Conservation (phyloP, 2,113 vertebrate species). For the Phainopepla nitens region DNA sequence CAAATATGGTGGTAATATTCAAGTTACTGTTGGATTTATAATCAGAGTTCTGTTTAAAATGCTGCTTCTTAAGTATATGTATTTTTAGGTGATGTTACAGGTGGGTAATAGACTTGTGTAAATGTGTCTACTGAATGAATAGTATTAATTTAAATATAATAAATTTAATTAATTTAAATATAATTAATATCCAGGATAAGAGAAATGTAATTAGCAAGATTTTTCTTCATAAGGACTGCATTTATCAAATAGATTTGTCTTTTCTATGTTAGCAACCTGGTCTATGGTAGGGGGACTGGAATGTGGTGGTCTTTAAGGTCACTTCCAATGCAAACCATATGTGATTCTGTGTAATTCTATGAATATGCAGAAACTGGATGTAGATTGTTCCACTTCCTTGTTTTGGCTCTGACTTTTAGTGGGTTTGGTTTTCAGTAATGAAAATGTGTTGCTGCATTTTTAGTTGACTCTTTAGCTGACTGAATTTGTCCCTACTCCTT, state of each 20-base stretch:
- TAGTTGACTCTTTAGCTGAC: not conserved
- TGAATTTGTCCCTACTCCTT: not conserved
- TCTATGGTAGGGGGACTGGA: not conserved
- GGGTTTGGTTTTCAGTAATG: not conserved
- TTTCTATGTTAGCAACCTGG: not conserved
- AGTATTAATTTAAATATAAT: too few species aligned
- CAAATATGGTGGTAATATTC: not conserved
- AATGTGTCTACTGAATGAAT: not conserved
- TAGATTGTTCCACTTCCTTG: not conserved
- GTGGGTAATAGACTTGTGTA: not conserved
- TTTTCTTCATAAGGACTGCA: not conserved
- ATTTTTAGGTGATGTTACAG: not conserved
- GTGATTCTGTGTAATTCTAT: not conserved
- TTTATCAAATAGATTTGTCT: not conserved
- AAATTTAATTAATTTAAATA: too few species aligned
- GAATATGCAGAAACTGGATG: not conserved
- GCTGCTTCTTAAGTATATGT: not conserved
- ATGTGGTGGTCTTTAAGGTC: not conserved
- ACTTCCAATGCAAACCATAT: not conserved
- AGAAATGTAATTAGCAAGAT: not conserved
- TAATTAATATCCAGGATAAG: not conserved
- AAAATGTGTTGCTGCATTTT: not conserved
- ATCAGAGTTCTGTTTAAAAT: not conserved
- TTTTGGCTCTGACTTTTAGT: not conserved
- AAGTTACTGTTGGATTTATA: not conserved